Conservation (phyloP, 2,797 vertebrate genomes). For the Schizothorax lantsangensis region DNA sequence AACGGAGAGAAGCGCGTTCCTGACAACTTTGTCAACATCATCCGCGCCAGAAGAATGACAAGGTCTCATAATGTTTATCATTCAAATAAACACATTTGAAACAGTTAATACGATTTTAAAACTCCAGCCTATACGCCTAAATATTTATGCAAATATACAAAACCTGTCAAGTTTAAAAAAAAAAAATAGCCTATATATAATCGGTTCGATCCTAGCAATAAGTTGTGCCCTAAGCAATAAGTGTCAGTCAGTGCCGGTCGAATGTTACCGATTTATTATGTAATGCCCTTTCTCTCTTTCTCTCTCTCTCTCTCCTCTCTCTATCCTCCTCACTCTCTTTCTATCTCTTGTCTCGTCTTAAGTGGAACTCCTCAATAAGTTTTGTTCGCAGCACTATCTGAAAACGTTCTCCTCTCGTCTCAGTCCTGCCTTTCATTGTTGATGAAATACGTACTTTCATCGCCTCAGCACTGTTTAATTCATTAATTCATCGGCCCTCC, state of each 20-base stretch:
- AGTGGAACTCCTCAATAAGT: slow-evolving; percentile 58
- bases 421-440: slow-evolving; percentile 68
- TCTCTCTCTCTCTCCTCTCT: slow-evolving; percentile 33
- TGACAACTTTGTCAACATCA: slow-evolving; percentile 40
- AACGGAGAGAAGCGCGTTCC: slow-evolving; percentile 13
- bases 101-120: not conserved
- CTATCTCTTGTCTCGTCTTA: slow-evolving; percentile 41
- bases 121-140: not conserved
- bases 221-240: slow-evolving; percentile 35
- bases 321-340: not conserved
- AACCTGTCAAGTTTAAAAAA: not conserved
- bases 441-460: slow-evolving; percentile 68
- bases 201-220: slow-evolving; percentile 20
- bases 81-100: not conserved
- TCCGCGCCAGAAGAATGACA: slow-evolving; percentile 22
- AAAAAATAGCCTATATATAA: not conserved
- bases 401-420: slow-evolving; percentile 58
- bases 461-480: slow-evolving; percentile 78
- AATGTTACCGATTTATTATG: slow-evolving; percentile 74
- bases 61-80: slow-evolving; percentile 31
- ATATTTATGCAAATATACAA: not conserved
- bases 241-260: slow-evolving; percentile 71
- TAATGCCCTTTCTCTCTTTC: slow-evolving; percentile 60
- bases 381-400: slow-evolving; percentile 63
- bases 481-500: slow-evolving; percentile 79